Conservation (phyloP, 1,140 invertebrate genomes). For the Sminthurinus signatus region DNA sequence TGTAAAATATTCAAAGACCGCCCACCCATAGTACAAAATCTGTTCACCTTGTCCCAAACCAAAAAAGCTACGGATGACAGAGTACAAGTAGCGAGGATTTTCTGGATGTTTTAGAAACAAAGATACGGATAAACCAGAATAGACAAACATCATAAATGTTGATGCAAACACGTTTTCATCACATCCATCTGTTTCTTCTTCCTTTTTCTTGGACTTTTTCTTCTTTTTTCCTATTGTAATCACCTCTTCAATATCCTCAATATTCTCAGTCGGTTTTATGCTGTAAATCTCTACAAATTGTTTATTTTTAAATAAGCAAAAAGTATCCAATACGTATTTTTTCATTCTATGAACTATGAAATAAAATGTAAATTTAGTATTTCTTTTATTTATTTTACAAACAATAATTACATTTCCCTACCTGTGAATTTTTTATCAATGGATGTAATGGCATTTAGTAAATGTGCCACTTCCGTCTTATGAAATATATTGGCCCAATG, state of each 20-base stretch:
- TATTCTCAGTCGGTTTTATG: neutral
- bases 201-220: neutral
- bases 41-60: too few relatives aligned
- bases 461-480: neutral
- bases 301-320: neutral
- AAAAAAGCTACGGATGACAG: too few relatives aligned
- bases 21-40: neutral
- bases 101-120: neutral
- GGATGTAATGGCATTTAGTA: neutral
- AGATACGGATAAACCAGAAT: neutral
- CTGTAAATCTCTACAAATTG: neutral
- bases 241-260: neutral
- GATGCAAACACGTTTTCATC: constrained; percentile 3
- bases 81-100: neutral
- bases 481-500: neutral
- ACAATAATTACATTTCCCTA: neutral
- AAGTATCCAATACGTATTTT: neutral
- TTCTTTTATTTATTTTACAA: too few relatives aligned
- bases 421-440: neutral
- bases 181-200: constrained; percentile 2
- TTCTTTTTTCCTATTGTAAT: neutral
- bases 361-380: neutral
- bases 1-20: neutral
- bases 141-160: constrained; percentile 9
- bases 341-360: neutral